phyloP scores from a whole-genome alignment of 1,140 invertebrate species.

The Chymomyza costata region DNA sequence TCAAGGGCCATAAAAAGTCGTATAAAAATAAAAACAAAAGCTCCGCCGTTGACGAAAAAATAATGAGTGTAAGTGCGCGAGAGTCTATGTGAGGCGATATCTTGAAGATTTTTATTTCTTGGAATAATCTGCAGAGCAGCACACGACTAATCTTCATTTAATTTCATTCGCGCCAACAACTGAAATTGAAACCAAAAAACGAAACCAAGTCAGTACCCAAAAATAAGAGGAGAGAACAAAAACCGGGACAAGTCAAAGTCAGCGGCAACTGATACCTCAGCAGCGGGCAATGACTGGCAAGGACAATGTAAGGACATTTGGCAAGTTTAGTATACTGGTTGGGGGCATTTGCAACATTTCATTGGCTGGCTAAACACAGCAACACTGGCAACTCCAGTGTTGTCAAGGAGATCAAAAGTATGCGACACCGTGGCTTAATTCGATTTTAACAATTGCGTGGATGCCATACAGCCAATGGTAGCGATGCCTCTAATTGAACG shows the following conservation, averaged over 20 bases:
- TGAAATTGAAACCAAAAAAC: constrained; percentile 51
- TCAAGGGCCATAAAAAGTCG: constrained; percentile 65
- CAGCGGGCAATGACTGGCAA: constrained; percentile 44
- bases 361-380: constrained; percentile 66
- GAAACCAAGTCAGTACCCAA: constrained; percentile 28
- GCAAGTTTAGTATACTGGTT: no score
- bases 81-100: constrained; percentile 12
- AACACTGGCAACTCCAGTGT: constrained; percentile 13
- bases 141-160: constrained; percentile 73
- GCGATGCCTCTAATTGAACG: constrained; percentile 57
- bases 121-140: constrained; percentile 65
- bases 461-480: constrained; percentile 56
- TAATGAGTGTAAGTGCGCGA: constrained; percentile 47
- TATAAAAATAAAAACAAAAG: constrained; percentile 58
- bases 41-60: constrained; percentile 55
- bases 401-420: constrained; percentile 69
- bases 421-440: constrained; percentile 73
- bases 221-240: background rate
- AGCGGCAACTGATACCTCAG: constrained; percentile 24
- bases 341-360: constrained; percentile 64
- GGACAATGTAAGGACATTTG: constrained; percentile 69
- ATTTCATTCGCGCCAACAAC: constrained; percentile 66
- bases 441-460: constrained; percentile 68
- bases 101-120: constrained; percentile 65
- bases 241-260: background rate